Percentiles rank a stretch among this genome's conserved stretches.
These are phyloP conservation scores for Drosophila bunnanda DNA, from an alignment of 2,888 invertebrate genomes.

Conservation along the genomic window DNA sequence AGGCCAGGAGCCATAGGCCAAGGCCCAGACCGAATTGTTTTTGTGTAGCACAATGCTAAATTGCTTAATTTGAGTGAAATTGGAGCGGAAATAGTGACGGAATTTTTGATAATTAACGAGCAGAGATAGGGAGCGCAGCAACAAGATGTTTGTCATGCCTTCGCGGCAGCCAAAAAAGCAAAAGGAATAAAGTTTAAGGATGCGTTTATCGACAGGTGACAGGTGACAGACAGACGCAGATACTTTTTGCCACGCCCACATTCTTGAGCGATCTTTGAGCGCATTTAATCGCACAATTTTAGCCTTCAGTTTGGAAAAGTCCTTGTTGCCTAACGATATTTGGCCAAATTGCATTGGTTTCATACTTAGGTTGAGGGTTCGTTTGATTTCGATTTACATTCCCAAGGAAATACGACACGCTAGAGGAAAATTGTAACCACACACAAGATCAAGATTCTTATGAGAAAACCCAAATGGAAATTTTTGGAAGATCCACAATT, in stretches of 20 bases:
- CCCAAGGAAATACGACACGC: conserved; percentile 48
- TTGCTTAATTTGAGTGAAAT: conserved; percentile 63
- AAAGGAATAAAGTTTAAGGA: conserved; percentile 27
- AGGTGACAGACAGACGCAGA: conserved; percentile 34
- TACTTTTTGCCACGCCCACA: conserved; percentile 59
- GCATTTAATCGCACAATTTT: conserved; percentile 44
- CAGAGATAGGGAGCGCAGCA: conserved; percentile 2
- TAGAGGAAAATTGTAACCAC: conserved; percentile 33
- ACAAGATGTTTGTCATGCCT: conserved; percentile 60
- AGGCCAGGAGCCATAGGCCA: conserved; percentile 33
- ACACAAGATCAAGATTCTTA: conserved; percentile 58
- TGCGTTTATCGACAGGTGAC: conserved; percentile 14
- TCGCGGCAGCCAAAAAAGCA: conserved; percentile 42
- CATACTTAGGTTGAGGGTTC: conserved; percentile 53
- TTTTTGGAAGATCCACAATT: conserved; percentile 47
- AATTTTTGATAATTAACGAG: conserved; percentile 57
- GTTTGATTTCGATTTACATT: conserved; percentile 43
- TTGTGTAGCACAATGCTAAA: conserved; percentile 68
- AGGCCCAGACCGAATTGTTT: conserved; percentile 37
- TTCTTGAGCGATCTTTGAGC: conserved; percentile 52
- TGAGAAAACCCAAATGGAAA: conserved; percentile 52
- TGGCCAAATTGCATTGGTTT: conserved; percentile 73
- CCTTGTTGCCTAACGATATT: conserved; percentile 55
- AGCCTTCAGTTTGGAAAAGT: conserved; percentile 31
- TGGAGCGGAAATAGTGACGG: conserved; percentile 30